Evolutionary conservation across 2,888 invertebrate genomes (phyloP).

Genomic region (Stenodema calcarata): DNA sequence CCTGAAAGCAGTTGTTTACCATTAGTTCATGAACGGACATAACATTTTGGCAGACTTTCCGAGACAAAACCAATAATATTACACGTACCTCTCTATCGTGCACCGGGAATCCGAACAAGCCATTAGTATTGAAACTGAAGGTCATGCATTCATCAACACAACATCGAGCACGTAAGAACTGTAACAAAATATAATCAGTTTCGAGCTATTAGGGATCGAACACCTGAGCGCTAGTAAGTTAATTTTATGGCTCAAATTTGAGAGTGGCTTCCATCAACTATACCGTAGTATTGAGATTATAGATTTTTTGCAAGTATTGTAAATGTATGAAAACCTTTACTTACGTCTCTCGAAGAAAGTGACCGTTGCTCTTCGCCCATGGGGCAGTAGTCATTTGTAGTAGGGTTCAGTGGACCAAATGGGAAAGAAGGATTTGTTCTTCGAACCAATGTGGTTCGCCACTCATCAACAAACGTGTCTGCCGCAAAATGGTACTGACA

Average conservation of each 20-base stretch:
- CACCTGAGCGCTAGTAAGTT: too few species aligned
- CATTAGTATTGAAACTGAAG: not conserved
- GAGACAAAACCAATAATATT: not conserved
- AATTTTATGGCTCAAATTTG: too few species aligned
- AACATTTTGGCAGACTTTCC: too few species aligned
- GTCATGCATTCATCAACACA: not conserved
- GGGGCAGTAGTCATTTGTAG: constrained; percentile 17
- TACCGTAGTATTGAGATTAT: too few species aligned
- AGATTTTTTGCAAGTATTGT: too few species aligned
- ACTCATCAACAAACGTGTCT: not conserved
- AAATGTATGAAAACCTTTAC: not conserved
- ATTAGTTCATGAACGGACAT: too few species aligned
- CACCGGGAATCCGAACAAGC: not conserved
- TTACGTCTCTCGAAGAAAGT: not conserved
- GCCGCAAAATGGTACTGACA: constrained; percentile 9
- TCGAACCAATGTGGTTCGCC: not conserved
- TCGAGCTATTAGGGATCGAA: too few species aligned
- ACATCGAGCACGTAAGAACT: not conserved
- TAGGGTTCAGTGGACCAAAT: constrained; percentile 5
- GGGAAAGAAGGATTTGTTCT: not conserved
- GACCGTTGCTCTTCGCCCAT: constrained; percentile 1
- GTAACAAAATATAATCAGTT: not conserved
- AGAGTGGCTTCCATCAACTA: too few species aligned
- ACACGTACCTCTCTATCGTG: not conserved
- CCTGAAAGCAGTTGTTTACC: not conserved